These are phyloP conservation scores for Asbolus verrucosus DNA, from an alignment of 1,140 invertebrate species.

Conservation along the genomic window DNA sequence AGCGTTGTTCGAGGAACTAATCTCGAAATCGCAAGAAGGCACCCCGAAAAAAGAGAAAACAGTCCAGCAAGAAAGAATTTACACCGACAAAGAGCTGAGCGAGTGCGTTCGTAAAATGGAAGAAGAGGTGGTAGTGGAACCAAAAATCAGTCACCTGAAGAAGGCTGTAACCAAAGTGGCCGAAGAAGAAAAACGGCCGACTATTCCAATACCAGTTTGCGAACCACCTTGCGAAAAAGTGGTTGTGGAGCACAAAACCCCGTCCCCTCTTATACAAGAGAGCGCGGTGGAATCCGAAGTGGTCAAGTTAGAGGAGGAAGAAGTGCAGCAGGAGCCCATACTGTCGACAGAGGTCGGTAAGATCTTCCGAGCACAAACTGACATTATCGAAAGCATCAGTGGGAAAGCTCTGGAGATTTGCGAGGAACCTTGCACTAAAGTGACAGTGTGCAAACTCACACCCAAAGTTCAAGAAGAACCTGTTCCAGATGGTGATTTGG, in stretches of 20 bases:
- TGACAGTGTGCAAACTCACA: not conserved
- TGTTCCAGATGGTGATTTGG: too few species aligned
- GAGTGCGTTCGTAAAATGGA: conserved; percentile 49
- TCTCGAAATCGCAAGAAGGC: conserved; percentile 58
- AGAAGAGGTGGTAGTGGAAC: conserved; percentile 47
- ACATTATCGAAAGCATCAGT: conserved; percentile 48
- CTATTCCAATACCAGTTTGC: conserved; percentile 1
- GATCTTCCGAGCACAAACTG: conserved; percentile 46
- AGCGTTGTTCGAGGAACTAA: conserved; percentile 69
- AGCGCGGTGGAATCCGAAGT: conserved; percentile 55
- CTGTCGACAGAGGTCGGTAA: conserved; percentile 30
- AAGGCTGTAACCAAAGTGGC: not conserved
- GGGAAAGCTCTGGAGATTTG: conserved; percentile 34
- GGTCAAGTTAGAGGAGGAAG: conserved; percentile 5
- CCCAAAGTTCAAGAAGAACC: not conserved
- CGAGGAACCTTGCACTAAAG: conserved; percentile 50
- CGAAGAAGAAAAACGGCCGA: not conserved
- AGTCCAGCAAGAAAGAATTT: conserved; percentile 43
- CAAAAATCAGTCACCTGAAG: conserved; percentile 13
- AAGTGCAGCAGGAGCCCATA: not conserved
- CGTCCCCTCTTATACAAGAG: conserved; percentile 30
- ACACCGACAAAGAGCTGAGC: conserved; percentile 52
- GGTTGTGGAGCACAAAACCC: conserved; percentile 42
- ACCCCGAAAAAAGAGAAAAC: conserved; percentile 54
- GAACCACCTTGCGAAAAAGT: conserved; percentile 39